These are phyloP conservation scores for Tretioscincus oriximinensis DNA, from an alignment of 2,113 vertebrate species.

Conservation along the genomic window DNA sequence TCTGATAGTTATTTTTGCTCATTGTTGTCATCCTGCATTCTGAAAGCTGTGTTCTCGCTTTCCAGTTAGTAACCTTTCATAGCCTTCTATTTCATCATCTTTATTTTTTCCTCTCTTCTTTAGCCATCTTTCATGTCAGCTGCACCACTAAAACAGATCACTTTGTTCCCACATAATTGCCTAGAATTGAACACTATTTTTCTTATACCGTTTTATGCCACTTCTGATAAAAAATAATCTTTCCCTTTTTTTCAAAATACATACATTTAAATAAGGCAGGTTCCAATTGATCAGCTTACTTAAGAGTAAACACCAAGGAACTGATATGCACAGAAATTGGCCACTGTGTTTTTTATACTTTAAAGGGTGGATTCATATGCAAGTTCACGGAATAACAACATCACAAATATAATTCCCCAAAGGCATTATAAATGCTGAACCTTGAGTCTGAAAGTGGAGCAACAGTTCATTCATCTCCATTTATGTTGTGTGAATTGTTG, in stretches of 20 bases:
- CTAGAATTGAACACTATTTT: background rate
- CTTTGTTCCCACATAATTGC: background rate
- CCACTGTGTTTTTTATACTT: background rate
- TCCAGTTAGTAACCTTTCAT: too few species aligned
- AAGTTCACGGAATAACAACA: background rate
- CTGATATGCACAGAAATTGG: background rate
- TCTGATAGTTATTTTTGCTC: background rate
- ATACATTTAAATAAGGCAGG: background rate
- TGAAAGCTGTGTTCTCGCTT: background rate
- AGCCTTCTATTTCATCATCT: background rate
- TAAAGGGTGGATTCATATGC: background rate
- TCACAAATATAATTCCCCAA: slow-evolving; percentile 44
- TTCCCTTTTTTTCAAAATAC: background rate
- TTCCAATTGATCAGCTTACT: background rate
- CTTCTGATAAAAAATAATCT: too few species aligned
- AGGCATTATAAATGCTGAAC: slow-evolving; percentile 57
- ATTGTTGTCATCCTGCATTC: background rate
- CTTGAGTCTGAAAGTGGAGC: slow-evolving; percentile 66
- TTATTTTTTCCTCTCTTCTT: background rate
- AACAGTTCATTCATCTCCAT: slow-evolving; percentile 70
- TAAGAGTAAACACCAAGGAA: background rate
- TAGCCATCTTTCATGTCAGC: too few species aligned
- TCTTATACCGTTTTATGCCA: background rate
- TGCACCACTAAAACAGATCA: background rate
- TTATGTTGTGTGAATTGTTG: slow-evolving; percentile 64